Base-by-base conservation (phyloP, 64 coral and sea anemone species). In the Astreopora myriophthalma region DNA sequence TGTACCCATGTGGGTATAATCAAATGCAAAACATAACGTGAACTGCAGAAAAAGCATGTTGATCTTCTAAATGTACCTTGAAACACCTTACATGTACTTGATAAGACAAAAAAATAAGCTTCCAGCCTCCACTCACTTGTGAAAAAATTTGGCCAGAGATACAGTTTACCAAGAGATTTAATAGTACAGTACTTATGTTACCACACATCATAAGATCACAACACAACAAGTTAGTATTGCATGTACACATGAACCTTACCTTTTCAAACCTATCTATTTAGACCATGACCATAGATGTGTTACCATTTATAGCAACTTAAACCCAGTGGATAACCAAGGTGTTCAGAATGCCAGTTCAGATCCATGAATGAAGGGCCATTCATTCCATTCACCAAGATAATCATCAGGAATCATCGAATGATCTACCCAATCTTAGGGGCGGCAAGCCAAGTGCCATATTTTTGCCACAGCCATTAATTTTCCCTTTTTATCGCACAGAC, bases 361-460 rank as follows among this genome's bases (percentile, higher is more conserved):
- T 74, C 71, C 32, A 44, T 74, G 73, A 25, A 80, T 33, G 48
- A 13, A 55, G 12, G 51, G 17, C 51, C 51, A 55, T 32, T 65
- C 52, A 64, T 57, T 57, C 38, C 74, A 78, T 32, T 65, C 52
- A 64, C 79, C 79, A 83, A 83, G 79, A 26, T 16, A 37, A 83
- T 30, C 79, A 83, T 31, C 77, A 81, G 48, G 77, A 81, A 81
- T 81, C 51, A 55, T 14, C 51, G 79, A 83, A 63, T 64, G 79
- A 83, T 83, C 55, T 39, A 83, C 79, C 36, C 79, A 83, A 83
- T 83, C 79, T 83, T 81, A 83, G 58, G 57, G 33, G 57, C 29
- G 55, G 79, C 52, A 83, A 60, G 79, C 79, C 79, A 83, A 83
- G 79, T 83, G 79, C 34, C 79, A 83, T 64, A 83, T 83, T 83